phyloP scores from a whole-genome alignment of 2,888 invertebrate species.

The Osmoderma eremita region DNA sequence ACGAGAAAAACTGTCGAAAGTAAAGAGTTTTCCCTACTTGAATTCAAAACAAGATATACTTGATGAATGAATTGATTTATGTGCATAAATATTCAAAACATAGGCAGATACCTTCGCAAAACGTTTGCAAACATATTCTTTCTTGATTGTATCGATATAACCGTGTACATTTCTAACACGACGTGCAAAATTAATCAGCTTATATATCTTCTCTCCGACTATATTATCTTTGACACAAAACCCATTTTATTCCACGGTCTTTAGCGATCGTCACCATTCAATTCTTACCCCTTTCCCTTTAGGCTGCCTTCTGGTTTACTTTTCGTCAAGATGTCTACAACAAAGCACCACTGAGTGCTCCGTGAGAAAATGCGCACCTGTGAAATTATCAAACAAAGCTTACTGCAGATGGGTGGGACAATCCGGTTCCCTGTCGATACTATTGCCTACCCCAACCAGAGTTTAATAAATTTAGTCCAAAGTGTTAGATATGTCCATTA shows the following conservation, averaged over 20 bases:
- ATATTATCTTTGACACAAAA: neutral
- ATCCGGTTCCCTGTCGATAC: neutral
- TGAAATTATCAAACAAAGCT: conserved; percentile 12
- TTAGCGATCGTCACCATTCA: neutral
- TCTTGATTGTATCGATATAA: too few relatives aligned
- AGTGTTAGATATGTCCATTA: neutral
- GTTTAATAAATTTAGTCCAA: neutral
- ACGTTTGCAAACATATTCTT: too few relatives aligned
- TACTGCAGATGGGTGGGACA: neutral
- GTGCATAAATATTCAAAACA: too few relatives aligned
- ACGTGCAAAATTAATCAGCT: too few relatives aligned
- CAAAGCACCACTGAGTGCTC: conserved; percentile 10
- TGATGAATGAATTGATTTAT: too few relatives aligned
- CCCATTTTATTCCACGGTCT: neutral
- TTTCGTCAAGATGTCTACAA: neutral
- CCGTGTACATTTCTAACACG: too few relatives aligned
- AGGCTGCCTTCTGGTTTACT: neutral
- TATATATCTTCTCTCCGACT: neutral
- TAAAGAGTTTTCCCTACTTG: too few relatives aligned
- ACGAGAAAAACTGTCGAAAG: too few relatives aligned
- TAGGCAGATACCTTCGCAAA: too few relatives aligned
- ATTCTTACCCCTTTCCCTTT: conserved; percentile 1
- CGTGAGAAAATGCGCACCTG: conserved; percentile 17
- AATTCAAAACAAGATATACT: too few relatives aligned
- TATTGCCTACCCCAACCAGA: neutral